Conservation (phyloP, 1,140 invertebrate species). For the Propsilocerus akamusi region DNA sequence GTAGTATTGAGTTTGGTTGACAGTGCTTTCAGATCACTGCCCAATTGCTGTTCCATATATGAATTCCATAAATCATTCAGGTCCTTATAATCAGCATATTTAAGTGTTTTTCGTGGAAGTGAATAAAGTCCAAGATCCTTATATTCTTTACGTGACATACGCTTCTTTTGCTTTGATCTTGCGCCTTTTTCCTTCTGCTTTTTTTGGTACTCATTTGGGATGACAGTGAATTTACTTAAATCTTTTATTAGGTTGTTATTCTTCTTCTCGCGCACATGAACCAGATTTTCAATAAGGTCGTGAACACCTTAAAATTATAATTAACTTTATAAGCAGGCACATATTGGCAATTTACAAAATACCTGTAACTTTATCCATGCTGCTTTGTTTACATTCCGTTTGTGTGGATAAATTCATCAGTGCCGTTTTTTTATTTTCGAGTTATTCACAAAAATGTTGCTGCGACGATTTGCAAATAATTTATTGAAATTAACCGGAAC, state of each 20-base stretch:
- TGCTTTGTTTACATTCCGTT: too few relatives aligned
- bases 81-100: slow-evolving; percentile 40
- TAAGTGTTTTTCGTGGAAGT: slow-evolving; percentile 30
- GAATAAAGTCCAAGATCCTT: slow-evolving; percentile 35
- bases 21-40: slow-evolving; percentile 16
- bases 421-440: too few relatives aligned
- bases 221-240: background rate
- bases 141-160: slow-evolving; percentile 32
- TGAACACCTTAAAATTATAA: background rate
- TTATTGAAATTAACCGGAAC: too few relatives aligned
- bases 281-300: background rate
- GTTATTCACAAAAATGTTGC: too few relatives aligned
- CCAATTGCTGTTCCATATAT: slow-evolving; percentile 39
- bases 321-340: too few relatives aligned
- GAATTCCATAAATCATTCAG: slow-evolving; percentile 49
- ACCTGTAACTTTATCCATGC: too few relatives aligned
- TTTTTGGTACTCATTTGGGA: slow-evolving; percentile 9
- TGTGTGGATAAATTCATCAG: too few relatives aligned
- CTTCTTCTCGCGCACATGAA: background rate
- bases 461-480: too few relatives aligned
- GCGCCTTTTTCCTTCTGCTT: slow-evolving; percentile 23
- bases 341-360: too few relatives aligned
- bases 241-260: background rate
- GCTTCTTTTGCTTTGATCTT: slow-evolving; percentile 24
- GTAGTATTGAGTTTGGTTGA: slow-evolving; percentile 19